Conservation (phyloP, 2,113 vertebrate genomes). For the Pithys albifrons region DNA sequence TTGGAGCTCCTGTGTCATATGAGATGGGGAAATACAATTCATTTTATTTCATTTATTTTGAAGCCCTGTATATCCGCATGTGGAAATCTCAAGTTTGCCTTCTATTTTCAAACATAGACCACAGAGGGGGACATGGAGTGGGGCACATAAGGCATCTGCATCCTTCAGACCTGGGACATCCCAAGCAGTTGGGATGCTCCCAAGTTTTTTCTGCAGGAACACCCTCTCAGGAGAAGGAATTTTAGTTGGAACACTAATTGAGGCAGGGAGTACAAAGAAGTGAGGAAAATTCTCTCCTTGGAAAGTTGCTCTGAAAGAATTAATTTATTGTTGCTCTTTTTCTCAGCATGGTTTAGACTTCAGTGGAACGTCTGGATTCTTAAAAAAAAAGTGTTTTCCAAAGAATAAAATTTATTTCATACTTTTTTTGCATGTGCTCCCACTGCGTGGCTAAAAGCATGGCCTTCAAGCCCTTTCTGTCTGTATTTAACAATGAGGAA, state of each 20-base stretch:
- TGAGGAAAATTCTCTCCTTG: neutral
- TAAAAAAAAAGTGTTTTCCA: neutral
- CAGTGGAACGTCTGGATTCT: neutral
- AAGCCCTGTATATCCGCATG: fast-evolving
- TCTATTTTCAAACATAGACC: neutral
- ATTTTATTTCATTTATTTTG: neutral
- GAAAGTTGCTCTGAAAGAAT: neutral
- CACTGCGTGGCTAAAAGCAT: neutral
- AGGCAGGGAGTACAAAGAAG: neutral
- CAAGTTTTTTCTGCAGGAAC: neutral
- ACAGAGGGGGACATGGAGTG: fast-evolving
- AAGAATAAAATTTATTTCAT: neutral
- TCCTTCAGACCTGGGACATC: neutral
- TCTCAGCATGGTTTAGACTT: neutral
- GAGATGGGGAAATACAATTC: neutral
- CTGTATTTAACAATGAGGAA: neutral
- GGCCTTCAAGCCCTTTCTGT: neutral
- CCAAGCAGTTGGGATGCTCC: fast-evolving
- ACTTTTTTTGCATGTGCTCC: neutral
- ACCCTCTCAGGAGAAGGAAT: neutral
- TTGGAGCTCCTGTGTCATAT: neutral
- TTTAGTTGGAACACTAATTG: neutral
- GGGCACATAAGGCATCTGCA: fast-evolving
- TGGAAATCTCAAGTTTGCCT: fast-evolving
- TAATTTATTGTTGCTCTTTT: neutral